A percentile compares a stretch with the other conserved stretches of the same genome.
These are phyloP conservation scores for Trichogramma dendrolimi DNA, from an alignment of 2,888 invertebrate genomes.

Conservation along the genomic window DNA sequence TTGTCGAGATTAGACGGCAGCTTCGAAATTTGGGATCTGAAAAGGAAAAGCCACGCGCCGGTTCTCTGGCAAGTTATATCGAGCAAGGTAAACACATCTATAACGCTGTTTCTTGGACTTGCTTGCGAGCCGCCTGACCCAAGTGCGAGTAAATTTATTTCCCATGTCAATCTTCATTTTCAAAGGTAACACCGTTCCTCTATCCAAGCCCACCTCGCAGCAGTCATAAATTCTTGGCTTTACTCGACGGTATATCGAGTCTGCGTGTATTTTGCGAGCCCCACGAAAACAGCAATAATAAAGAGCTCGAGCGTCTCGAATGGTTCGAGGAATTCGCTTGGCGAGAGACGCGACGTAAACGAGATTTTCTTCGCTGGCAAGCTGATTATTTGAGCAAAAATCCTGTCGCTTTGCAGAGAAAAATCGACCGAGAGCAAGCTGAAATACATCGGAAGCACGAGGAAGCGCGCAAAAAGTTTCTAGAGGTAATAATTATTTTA, in stretches of 20 bases:
- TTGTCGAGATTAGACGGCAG: conserved; percentile 68
- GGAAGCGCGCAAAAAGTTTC: conserved; percentile 45
- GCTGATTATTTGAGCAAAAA: conserved; percentile 37
- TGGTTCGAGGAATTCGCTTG: conserved; percentile 43
- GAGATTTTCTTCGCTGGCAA: conserved; percentile 41
- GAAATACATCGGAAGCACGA: conserved; percentile 58
- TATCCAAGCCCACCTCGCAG: conserved; percentile 16
- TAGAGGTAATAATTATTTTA: conserved; percentile 16
- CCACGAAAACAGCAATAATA: conserved; percentile 13
- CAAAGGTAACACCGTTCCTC: conserved; percentile 8
- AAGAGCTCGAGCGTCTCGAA: conserved; percentile 34
- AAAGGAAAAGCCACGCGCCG: conserved; percentile 64
- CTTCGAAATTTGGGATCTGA: conserved; percentile 77
- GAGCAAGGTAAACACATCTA: conserved; percentile 36
- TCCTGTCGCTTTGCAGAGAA: conserved; percentile 32
- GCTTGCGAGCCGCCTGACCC: no score
- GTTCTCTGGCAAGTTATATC: conserved; percentile 66
- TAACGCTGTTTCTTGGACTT: not conserved
- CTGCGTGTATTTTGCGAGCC: conserved; percentile 18
- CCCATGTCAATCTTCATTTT: no score
- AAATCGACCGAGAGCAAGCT: conserved; percentile 32
- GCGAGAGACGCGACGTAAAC: conserved; percentile 40
- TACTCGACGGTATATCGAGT: conserved; percentile 52
- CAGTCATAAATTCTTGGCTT: conserved; percentile 29
- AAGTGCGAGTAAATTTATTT: no score